Percentiles rank a stretch among this genome's conserved stretches.
phyloP scores from a whole-genome alignment of 1,140 invertebrate genomes.

The Ooceraea biroi region DNA sequence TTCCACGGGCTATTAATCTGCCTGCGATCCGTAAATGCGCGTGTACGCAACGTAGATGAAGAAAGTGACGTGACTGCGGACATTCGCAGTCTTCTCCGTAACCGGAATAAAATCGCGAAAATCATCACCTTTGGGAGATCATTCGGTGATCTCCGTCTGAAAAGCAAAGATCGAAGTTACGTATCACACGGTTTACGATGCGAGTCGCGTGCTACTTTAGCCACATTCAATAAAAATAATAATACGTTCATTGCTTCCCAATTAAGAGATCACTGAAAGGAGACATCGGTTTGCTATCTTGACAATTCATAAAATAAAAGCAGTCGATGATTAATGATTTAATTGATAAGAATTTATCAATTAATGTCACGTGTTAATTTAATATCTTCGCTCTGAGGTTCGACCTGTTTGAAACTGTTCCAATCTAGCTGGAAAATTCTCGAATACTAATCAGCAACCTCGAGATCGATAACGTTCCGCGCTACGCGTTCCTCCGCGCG shows the following conservation, averaged over 20 bases:
- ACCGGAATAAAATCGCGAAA: conserved; percentile 40
- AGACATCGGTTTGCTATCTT: too few species aligned
- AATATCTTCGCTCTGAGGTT: not conserved
- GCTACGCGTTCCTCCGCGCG: not conserved
- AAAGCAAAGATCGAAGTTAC: conserved; percentile 60
- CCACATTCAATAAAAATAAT: conserved; percentile 25
- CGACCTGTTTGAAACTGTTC: not conserved
- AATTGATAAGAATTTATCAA: too few species aligned
- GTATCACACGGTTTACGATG: conserved; percentile 29
- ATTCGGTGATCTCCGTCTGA: conserved; percentile 54
- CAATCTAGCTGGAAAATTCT: not conserved
- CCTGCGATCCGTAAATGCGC: conserved; percentile 60
- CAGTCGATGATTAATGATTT: too few species aligned
- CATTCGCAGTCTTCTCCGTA: not conserved
- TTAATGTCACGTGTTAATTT: not conserved
- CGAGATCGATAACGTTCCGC: not conserved
- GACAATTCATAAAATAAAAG: too few species aligned
- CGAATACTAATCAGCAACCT: not conserved
- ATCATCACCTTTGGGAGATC: not conserved
- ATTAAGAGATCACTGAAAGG: too few species aligned
- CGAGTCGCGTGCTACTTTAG: not conserved
- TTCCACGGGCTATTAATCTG: conserved; percentile 69
- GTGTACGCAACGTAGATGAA: conserved; percentile 26
- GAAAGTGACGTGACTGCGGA: conserved; percentile 34
- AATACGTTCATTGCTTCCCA: too few species aligned